Conservation (phyloP, 2,113 vertebrate species). For the Ploceus nigricollis region DNA sequence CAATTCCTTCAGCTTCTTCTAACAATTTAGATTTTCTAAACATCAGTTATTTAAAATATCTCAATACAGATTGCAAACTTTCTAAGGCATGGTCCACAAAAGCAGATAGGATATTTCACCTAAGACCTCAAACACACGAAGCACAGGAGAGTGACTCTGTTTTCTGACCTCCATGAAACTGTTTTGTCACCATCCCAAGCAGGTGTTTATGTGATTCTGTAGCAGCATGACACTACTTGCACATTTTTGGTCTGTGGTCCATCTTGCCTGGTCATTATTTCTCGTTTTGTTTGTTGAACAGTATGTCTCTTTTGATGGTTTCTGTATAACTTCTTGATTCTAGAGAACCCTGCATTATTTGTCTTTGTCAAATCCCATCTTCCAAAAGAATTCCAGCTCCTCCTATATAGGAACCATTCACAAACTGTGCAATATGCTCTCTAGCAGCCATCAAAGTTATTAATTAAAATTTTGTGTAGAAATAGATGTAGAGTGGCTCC, state of each 20-base stretch:
- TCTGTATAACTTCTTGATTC: neutral
- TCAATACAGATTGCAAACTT: neutral
- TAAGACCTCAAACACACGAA: neutral
- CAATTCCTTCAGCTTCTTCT: neutral
- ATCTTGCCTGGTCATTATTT: neutral
- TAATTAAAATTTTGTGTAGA: neutral
- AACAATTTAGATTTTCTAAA: neutral
- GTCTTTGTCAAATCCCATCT: neutral
- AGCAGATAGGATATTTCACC: neutral
- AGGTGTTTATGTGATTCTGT: neutral
- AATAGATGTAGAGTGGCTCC: neutral
- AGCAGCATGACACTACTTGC: neutral
- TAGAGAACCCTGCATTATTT: neutral
- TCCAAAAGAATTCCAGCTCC: neutral
- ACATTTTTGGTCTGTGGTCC: neutral
- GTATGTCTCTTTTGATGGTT: accelerated
- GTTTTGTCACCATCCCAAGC: neutral
- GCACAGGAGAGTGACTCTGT: neutral
- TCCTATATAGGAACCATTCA: neutral
- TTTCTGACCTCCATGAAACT: neutral
- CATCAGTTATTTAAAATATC: neutral
- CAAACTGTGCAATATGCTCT: neutral
- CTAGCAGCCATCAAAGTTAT: neutral
- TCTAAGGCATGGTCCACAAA: neutral
- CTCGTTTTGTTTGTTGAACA: neutral